Evolutionary conservation across 1,140 invertebrate species (phyloP), one percentile per base, ranked within the genome.

Genomic region (Megathymus violae): DNA sequence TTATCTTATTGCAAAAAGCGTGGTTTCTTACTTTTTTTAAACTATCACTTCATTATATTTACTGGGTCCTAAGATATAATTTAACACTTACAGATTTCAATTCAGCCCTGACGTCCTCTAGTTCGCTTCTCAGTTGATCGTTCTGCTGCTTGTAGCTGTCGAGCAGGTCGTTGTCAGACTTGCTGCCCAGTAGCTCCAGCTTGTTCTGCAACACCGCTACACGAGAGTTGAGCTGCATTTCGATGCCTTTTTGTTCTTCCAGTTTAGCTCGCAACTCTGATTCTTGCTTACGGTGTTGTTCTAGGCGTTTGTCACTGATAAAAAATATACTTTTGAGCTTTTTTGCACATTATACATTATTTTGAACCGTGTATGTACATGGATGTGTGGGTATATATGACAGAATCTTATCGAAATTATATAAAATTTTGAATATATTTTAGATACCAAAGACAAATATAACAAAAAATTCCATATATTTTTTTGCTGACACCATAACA

Each of bases 231-330:
- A 86, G 69, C 52, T 91, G 83, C 72, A 85, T 69, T 41, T 91
- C 88, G 22, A 85, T 56, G n/a, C 80, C 81, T 65, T 85, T 84
- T 14, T 86, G 80, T 25, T 85, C 82, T 16, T 91, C 90, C 7
- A 91, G 41, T 43, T 85, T 85, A 0, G 76, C 38, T 14, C 84
- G 69, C 14, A 89, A 51, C 6, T 91, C 85, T 0, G 78, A 74
- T 59, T 89, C 86, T 71, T 78, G 75, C 50, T 85, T 88, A 4
- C 84, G 71, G 58, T 86, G 75, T 9, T 82, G 82, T 48, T 91
- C 82, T 27, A 89, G 19, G 44, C 78, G 82, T 67, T 86, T 85
- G 25, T 90, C 88, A 4, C 88, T 90, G 50, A 6, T 22, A 0
- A 52, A 62, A 61, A 47, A 41, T 15, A 51, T 25, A 25, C 22